Evolutionary conservation across 2,113 vertebrate species (phyloP).

Genomic region (Entosphenus tridentatus): DNA sequence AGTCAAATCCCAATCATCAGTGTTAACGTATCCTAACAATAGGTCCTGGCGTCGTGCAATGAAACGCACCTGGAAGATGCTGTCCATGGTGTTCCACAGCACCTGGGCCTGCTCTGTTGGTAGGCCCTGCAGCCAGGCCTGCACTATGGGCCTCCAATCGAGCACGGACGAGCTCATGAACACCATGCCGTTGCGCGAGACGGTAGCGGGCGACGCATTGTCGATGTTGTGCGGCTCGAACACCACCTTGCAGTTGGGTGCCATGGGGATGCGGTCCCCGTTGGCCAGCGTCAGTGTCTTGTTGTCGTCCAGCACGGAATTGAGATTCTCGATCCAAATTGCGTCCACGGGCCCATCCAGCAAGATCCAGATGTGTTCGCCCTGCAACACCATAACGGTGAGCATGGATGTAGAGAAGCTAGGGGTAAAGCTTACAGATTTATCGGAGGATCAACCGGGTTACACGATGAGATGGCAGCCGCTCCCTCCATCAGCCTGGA

Average conservation of each 20-base stretch:
- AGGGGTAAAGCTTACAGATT: too few relatives aligned
- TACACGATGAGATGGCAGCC: background rate
- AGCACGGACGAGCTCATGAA: constrained; percentile 39
- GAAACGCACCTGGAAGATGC: constrained; percentile 33
- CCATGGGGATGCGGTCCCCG: constrained; percentile 34
- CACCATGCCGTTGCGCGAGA: constrained; percentile 37
- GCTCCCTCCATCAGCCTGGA: background rate
- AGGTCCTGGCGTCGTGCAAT: background rate
- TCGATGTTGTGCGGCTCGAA: constrained; percentile 41
- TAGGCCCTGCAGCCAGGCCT: constrained; percentile 29
- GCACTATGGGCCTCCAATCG: constrained; percentile 26
- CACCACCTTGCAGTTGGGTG: constrained; percentile 33
- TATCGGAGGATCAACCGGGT: background rate
- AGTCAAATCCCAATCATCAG: background rate
- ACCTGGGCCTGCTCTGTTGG: constrained; percentile 21
- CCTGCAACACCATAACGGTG: constrained; percentile 16
- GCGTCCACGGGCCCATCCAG: constrained; percentile 35
- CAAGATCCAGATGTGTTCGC: constrained; percentile 32
- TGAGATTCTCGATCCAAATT: constrained; percentile 38
- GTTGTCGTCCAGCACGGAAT: constrained; percentile 36
- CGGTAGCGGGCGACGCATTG: constrained; percentile 37
- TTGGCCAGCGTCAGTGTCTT: constrained; percentile 36
- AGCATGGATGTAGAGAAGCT: background rate
- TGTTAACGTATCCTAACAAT: background rate
- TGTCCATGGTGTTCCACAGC: constrained; percentile 28